Conservation (phyloP, 2,113 vertebrate species). For the Sphaerodactylus townsendi region DNA sequence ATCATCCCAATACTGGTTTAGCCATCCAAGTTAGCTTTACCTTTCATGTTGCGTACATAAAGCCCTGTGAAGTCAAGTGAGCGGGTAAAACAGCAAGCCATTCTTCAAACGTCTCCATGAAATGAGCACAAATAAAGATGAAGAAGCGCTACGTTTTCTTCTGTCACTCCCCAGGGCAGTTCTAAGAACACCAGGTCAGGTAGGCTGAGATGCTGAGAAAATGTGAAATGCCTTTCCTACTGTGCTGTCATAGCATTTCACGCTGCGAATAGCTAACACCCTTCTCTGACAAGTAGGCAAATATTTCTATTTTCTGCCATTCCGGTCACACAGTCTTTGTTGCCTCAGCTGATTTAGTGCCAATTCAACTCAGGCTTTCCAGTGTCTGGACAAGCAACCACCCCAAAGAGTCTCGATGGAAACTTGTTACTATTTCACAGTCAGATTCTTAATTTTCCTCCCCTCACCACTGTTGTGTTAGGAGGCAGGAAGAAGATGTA, state of each 20-base stretch:
- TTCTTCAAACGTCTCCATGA: slow-evolving; percentile 51
- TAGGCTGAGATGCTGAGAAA: slow-evolving; percentile 65
- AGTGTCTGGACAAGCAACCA: slow-evolving; percentile 65
- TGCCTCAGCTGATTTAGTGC: slow-evolving; percentile 70
- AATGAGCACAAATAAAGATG: slow-evolving; percentile 67
- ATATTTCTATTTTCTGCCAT: slow-evolving; percentile 70
- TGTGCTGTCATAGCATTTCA: slow-evolving; percentile 70
- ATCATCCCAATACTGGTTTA: slow-evolving; percentile 18
- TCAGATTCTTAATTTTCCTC: slow-evolving; percentile 55
- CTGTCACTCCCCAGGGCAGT: slow-evolving; percentile 44
- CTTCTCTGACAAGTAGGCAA: slow-evolving; percentile 66
- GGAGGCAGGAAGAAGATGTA: slow-evolving; percentile 46
- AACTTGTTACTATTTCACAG: slow-evolving; percentile 64
- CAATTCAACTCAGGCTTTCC: slow-evolving; percentile 64
- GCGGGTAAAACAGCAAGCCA: slow-evolving; percentile 37
- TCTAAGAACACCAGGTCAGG: slow-evolving; percentile 63
- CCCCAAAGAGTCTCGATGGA: slow-evolving; percentile 69
- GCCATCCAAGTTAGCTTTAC: slow-evolving; percentile 57
- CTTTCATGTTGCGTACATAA: slow-evolving; percentile 53
- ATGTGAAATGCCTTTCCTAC: slow-evolving; percentile 69
- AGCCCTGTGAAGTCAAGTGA: slow-evolving; percentile 54
- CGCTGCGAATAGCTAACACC: slow-evolving; percentile 71
- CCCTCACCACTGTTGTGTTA: slow-evolving; percentile 26
- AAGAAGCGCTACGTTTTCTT: slow-evolving; percentile 65
- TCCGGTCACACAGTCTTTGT: slow-evolving; percentile 49